Evolutionary conservation across 2,113 vertebrate species (phyloP).

Genomic region (Potamarius usumacintae): DNA sequence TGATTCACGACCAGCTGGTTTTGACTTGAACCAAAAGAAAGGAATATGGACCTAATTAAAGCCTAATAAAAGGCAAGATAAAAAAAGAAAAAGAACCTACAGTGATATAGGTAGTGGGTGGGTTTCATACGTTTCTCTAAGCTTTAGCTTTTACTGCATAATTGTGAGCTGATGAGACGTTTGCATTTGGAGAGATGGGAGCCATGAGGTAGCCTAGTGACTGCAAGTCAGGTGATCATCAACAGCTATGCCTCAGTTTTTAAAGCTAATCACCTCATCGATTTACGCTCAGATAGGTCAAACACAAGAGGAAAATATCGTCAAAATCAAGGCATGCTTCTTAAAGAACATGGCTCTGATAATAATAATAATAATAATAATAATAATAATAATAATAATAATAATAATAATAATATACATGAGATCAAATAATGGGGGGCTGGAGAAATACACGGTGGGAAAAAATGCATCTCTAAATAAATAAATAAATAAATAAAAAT

Average conservation of each 20-base stretch:
- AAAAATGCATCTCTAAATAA: neutral
- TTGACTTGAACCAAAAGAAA: neutral
- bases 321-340: neutral
- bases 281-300: neutral
- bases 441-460: neutral
- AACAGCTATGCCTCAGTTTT: constrained; percentile 28
- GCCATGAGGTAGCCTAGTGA: constrained; percentile 15
- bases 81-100: neutral
- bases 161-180: neutral
- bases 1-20: neutral
- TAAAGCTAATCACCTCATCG: constrained; percentile 10
- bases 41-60: neutral
- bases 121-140: neutral
- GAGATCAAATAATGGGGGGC: neutral
- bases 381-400: no score
- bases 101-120: neutral
- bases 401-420: neutral
- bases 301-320: neutral
- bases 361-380: no score
- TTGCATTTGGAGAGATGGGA: constrained; percentile 14
- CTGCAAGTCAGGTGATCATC: constrained; percentile 1
- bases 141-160: constrained; percentile 19
- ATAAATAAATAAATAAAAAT: neutral
- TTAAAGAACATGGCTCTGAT: neutral
- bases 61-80: neutral